Conservation (phyloP, 2,888 invertebrate genomes). For the Pherbina coryleti region DNA sequence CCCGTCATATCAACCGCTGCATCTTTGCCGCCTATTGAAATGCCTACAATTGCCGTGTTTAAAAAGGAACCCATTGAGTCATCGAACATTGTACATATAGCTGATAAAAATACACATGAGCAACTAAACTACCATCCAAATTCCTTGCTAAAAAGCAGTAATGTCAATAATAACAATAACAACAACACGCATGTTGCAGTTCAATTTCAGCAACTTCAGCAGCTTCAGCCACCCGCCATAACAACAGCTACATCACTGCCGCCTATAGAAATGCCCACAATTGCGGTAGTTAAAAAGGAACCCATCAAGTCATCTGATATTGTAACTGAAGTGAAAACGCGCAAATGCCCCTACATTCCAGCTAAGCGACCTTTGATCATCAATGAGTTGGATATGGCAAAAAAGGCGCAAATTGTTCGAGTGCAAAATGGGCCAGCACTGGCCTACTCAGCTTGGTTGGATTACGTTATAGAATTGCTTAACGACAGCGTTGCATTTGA, state of each 20-base stretch:
- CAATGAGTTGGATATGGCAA: not conserved
- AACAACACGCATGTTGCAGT: not conserved
- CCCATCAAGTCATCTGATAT: conserved; percentile 55
- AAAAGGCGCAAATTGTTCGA: conserved; percentile 2
- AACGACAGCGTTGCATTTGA: conserved; percentile 82
- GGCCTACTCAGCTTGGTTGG: conserved; percentile 79
- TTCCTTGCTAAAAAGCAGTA: no score
- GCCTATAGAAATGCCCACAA: conserved; percentile 56
- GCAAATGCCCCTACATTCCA: conserved; percentile 55
- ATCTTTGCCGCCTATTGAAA: conserved; percentile 54
- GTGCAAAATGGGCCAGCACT: conserved; percentile 56
- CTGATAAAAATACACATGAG: no score
- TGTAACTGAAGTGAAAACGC: conserved; percentile 54
- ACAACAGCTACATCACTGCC: conserved; percentile 47
- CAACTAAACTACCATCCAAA: no score
- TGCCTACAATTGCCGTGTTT: conserved; percentile 57
- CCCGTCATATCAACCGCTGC: not conserved
- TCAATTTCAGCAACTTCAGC: conserved; percentile 13
- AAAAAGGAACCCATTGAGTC: conserved; percentile 54
- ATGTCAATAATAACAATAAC: not conserved
- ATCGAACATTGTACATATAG: no score
- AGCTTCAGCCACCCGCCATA: not conserved
- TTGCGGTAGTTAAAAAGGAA: conserved; percentile 57
- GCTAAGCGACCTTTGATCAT: conserved; percentile 58
- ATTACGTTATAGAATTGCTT: conserved; percentile 81